phyloP scores from a whole-genome alignment of 1,140 invertebrate genomes.

The Oscheius sp. region DNA sequence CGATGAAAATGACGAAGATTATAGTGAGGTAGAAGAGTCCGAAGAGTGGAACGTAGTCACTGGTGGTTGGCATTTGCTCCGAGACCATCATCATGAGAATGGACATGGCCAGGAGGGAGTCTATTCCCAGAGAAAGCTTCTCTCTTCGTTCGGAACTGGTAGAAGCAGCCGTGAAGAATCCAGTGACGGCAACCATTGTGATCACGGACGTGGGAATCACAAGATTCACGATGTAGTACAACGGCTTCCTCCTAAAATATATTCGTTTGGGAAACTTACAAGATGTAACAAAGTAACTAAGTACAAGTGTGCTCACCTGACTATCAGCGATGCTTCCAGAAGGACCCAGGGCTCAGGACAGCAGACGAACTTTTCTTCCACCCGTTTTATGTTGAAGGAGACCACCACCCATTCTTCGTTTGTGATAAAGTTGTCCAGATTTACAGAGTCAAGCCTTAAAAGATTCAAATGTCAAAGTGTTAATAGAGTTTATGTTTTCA shows the following conservation, averaged over 20 bases:
- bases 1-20: slow-evolving; percentile 58
- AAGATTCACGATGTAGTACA: slow-evolving; percentile 57
- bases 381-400: slow-evolving; percentile 51
- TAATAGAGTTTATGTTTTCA: too few species aligned
- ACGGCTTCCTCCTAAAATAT: slow-evolving; percentile 47
- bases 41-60: slow-evolving; percentile 57
- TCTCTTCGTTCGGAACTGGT: slow-evolving; percentile 57
- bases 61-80: slow-evolving; percentile 53
- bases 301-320: slow-evolving; percentile 16
- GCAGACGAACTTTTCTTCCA: slow-evolving; percentile 44
- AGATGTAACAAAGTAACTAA: neutral
- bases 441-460: slow-evolving; percentile 55
- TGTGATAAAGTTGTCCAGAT: slow-evolving; percentile 59
- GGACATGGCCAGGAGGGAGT: slow-evolving; percentile 60
- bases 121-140: slow-evolving; percentile 57
- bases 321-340: slow-evolving; percentile 54
- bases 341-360: slow-evolving; percentile 57
- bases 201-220: slow-evolving; percentile 59
- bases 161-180: slow-evolving; percentile 62
- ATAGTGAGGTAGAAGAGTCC: slow-evolving; percentile 58
- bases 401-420: slow-evolving; percentile 61
- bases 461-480: too few species aligned
- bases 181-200: slow-evolving; percentile 60
- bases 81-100: slow-evolving; percentile 58
- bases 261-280: neutral